A percentile compares a stretch with the other conserved stretches of the same genome.
Evolutionary conservation across 2,797 vertebrate species (phyloP).

Genomic region (Hemitrygon akajei): DNA sequence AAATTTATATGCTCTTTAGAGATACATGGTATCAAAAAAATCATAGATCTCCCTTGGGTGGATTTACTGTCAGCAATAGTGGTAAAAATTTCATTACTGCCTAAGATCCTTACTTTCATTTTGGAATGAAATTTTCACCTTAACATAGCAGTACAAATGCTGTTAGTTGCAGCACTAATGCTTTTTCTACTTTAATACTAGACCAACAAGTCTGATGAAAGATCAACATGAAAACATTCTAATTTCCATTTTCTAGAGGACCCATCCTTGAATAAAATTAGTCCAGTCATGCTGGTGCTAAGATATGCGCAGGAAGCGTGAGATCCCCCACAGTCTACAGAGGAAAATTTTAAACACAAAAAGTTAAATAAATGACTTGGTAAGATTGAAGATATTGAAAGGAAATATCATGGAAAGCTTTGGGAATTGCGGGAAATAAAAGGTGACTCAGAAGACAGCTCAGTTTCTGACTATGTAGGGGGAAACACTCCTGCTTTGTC

Average conservation of each 20-base stretch:
- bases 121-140: not conserved
- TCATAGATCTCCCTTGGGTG: not conserved
- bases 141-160: not conserved
- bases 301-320: not conserved
- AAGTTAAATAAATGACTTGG: not conserved
- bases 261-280: not conserved
- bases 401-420: not conserved
- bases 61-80: slow-evolving; percentile 12
- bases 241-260: not conserved
- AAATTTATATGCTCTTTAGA: not conserved
- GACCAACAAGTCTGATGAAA: not conserved
- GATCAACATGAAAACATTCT: not conserved
- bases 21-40: not conserved
- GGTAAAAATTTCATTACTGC: not conserved
- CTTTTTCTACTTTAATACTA: not conserved
- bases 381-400: too few species aligned
- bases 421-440: not conserved
- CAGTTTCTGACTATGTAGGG: not conserved
- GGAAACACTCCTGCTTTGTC: not conserved
- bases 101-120: not conserved
- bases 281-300: not conserved
- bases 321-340: not conserved
- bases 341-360: not conserved
- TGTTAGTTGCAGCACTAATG: not conserved
- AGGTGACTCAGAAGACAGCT: not conserved